phyloP scores from a whole-genome alignment of 2,888 invertebrate genomes.

The Chirona hameri region DNA sequence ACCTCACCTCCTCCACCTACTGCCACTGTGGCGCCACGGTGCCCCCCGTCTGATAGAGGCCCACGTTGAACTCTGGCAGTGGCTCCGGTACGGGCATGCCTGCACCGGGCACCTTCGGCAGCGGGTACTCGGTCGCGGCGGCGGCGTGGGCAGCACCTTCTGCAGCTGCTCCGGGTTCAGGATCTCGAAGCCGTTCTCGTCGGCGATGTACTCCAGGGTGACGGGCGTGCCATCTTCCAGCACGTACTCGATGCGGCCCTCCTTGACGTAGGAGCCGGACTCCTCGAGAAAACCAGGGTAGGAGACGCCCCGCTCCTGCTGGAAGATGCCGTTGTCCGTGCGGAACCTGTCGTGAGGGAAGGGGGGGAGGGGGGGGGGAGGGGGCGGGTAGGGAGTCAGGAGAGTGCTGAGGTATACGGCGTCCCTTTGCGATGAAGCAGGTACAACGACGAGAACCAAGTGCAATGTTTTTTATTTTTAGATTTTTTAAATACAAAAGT shows the following conservation, averaged over 20 bases:
- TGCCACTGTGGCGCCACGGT: not conserved
- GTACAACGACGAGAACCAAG: not conserved
- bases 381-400: not conserved
- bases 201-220: not conserved
- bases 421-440: not conserved
- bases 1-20: too few relatives aligned
- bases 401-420: not conserved
- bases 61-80: slow-evolving; percentile 5
- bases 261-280: slow-evolving; percentile 1
- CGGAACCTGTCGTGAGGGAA: not conserved
- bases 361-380: not conserved
- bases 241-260: not conserved
- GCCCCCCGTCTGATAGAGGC: not conserved
- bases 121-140: slow-evolving; percentile 13
- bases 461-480: not conserved
- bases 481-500: not conserved
- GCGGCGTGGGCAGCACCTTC: slow-evolving; percentile 23
- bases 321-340: not conserved
- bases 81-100: slow-evolving; percentile 3
- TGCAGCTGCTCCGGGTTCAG: slow-evolving; percentile 2
- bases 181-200: slow-evolving; percentile 24
- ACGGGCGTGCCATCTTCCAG: not conserved
- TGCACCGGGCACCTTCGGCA: not conserved
- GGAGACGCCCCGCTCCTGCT: not conserved
- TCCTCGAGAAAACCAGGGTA: not conserved